Base-by-base conservation (phyloP, 2,113 vertebrate genomes). In the Pedionomus torquatus region DNA sequence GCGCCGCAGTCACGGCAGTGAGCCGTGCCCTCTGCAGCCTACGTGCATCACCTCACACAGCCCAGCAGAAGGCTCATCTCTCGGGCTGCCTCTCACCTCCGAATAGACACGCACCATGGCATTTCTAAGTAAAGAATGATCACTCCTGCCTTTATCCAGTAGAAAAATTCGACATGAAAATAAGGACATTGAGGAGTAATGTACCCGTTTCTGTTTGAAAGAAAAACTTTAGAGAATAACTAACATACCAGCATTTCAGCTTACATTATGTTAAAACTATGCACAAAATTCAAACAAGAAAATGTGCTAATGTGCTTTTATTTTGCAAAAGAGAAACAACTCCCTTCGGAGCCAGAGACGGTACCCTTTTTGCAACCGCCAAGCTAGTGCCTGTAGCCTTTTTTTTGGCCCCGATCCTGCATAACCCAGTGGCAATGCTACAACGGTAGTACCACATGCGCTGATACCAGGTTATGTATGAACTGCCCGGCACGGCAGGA, bases 1-100 rank as follows among this genome's bases (percentile, higher is more conserved):
- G 35, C 9, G 19, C 61, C 12, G 23, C 61, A 60, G 39, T 7
- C 48, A 6, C 6, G 2, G 86, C 51, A 11, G 55, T 2, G 54
- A 91, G 23, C 9, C 1, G 3, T 51, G 83, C 43, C 64, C 80
- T 75, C 94, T 19, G 68, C 86, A 90, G 94, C 72, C 94, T 97
- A 97, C 94, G 96, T 97, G 94, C 97, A 64, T 7, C 26, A 0
- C 83, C 90, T 92, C 96, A 95, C 95, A 81, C 48, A 94, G 70
- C 54, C 41, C 89, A 11, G 87, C 60, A 2, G 0, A 13, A 20
- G 54, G 63, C 63, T 54, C 46, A 7, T n/a, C 75, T 16, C 80
- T 12, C 20, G 4, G 35, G 68, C 92, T 11, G 46, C 76, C 89
- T 17, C 71, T 77, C 71, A 13, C 79, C 60, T 66, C 71, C 9